Base-by-base conservation (phyloP, 2,888 invertebrate species). In the Drosophila subquinaria region DNA sequence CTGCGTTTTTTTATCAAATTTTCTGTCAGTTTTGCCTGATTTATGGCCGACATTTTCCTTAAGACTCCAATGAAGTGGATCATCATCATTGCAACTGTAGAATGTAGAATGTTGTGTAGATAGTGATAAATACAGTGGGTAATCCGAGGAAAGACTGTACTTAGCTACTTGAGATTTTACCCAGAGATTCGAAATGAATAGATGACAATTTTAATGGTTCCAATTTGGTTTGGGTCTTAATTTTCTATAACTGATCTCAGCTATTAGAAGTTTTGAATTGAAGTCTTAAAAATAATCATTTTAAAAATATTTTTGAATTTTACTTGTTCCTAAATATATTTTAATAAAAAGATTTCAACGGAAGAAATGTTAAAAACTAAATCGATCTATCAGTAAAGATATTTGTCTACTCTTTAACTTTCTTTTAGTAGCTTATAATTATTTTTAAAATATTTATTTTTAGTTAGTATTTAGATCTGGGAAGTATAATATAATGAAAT, bases 11-110 rank as follows among this genome's bases (percentile, higher is more conserved):
- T 88, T 88, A 86, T 86, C 87, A 80, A 82, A 88, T 75, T 81
- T 76, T 51, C 71, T 80, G 86, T 88, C 79, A 77, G 69, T 76
- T 82, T 70, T 73, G 55, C 52, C 76, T 84, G 83, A 90, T 89
- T 90, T 90, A 90, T 89, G 59, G 64, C 65, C 40, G 35, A 55
- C 56, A 55, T 13, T 60, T 69, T 60, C 68, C 45, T 47, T 66
- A 66, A 55, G 65, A 50, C 70, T 71, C 52, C 73, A 82, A 73
- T 77, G 76, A 80, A 89, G 70, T 75, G 65, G 51, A 66, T 69
- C 74, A 33, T 15, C 8, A 27, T 42, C 40, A 40, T 23, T 13
- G 13, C n/a, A 56, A 56, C 20, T 70, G 38, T 48, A 40, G 63
- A 47, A 38, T 45, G 6, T 13, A 40, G 63, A 47, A 38, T 45